Conservation (phyloP, 2,888 invertebrate genomes). For the Orchesellides sinensis region DNA sequence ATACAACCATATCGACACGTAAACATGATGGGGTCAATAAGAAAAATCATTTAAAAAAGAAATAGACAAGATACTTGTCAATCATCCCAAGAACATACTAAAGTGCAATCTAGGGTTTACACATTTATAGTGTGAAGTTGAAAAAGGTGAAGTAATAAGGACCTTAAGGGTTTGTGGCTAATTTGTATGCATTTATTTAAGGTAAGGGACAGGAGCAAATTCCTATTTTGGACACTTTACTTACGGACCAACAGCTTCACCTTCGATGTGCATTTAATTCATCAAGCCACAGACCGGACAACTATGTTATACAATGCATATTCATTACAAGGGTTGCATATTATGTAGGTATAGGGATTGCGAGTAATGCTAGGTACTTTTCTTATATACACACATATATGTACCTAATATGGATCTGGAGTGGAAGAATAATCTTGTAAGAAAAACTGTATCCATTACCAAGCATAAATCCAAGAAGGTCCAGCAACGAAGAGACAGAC, state of each 20-base stretch:
- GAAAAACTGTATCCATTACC: no score
- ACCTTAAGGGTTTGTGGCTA: slow-evolving; percentile 18
- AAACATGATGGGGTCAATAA: not conserved
- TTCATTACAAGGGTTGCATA: no score
- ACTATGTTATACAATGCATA: no score
- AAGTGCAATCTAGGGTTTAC: not conserved
- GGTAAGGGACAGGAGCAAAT: not conserved
- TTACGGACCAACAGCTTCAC: not conserved
- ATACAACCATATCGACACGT: not conserved
- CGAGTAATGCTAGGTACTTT: not conserved
- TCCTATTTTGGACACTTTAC: not conserved
- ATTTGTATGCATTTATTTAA: slow-evolving; percentile 24
- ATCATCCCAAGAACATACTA: slow-evolving; percentile 27
- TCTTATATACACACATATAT: no score
- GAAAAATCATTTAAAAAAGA: not conserved
- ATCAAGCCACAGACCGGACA: no score
- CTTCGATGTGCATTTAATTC: not conserved
- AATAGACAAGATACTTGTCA: slow-evolving; percentile 52
- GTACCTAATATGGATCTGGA: no score
- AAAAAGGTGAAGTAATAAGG: slow-evolving; percentile 32
- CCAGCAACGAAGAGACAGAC: no score
- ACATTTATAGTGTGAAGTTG: slow-evolving; percentile 38
- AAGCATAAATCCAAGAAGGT: no score
- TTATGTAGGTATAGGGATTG: not conserved
- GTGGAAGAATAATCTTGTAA: not conserved